Evolutionary conservation across 2,888 invertebrate genomes (phyloP), one percentile per base, ranked within the genome.

Genomic region (Xanthostigma xanthostigma): DNA sequence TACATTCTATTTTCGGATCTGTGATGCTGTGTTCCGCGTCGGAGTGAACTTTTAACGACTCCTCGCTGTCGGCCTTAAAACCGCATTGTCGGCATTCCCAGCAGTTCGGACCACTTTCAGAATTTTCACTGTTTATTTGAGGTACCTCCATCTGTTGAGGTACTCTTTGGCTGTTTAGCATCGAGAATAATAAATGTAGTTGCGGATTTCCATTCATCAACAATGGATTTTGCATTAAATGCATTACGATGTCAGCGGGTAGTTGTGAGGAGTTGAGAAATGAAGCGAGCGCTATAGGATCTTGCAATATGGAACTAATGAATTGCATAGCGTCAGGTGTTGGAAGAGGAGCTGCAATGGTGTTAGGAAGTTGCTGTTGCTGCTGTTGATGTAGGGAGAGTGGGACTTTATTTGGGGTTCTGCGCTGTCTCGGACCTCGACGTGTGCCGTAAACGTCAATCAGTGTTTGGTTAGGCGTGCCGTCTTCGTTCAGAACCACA

Each of bases 381-480:
- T 41, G n/a, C 8, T 27, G 36, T 51, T 51, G 13, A 38, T 49
- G 37, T 46, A 40, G 42, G 37, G 39, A 41, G 37, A 38, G 17
- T 49, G 36, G 42, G 46, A 51, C 52, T 0, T 46, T 51, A 6
- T 52, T 59, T 52, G 54, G 59, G 50, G 50, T 50, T 37, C 56
- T 53, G 52, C 64, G 75, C 52, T 76, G 78, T 58, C 89, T 88
- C 0, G 92, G 92, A 0, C 93, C 93, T 2, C 93, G 75, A 4
- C 91, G 74, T 0, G 89, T 90, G 35, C 93, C 92, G 60, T 92
- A 91, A 0, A 93, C 85, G 64, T 93, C 93, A 48, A 94, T 90
- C 12, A 92, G 84, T 0, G 88, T 84, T 0, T 90, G 89, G 65
- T 92, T 92, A 0, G 90, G 89, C 0, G 88, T 80, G 2, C 93